Conservation (phyloP, 2,113 vertebrate species). For the Piaya cayana region DNA sequence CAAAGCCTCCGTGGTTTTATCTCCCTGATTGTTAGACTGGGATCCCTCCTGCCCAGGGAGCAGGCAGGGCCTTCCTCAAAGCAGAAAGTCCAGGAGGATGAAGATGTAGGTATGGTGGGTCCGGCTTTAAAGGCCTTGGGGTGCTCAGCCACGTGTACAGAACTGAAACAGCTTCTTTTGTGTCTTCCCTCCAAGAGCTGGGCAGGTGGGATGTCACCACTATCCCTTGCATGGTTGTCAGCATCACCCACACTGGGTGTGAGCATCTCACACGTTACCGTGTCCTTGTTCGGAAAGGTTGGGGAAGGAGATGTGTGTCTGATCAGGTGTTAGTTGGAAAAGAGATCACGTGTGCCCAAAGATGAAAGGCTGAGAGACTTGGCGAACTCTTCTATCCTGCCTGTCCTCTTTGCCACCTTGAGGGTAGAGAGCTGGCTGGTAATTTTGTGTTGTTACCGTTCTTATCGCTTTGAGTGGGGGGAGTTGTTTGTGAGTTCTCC, state of each 20-base stretch:
- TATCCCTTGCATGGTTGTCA: rapidly evolving
- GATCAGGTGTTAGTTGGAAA: not conserved
- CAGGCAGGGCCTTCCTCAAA: not conserved
- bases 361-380: not conserved
- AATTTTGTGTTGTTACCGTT: not conserved
- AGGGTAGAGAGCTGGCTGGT: not conserved
- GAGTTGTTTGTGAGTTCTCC: rapidly evolving
- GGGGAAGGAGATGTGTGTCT: not conserved
- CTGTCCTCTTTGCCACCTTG: not conserved
- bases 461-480: not conserved
- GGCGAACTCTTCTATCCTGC: not conserved
- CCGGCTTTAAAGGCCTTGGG: not conserved
- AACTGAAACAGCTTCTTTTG: not conserved
- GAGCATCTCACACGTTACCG: rapidly evolving
- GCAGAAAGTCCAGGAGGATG: not conserved
- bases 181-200: not conserved
- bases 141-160: rapidly evolving
- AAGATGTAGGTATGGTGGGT: not conserved
- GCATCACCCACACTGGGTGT: not conserved
- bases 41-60: not conserved
- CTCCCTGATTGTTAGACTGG: not conserved
- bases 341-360: rapidly evolving
- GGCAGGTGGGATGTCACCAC: not conserved
- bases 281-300: not conserved
- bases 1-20: not conserved